These are phyloP conservation scores for Andrena marginata DNA, from an alignment of 2,888 invertebrate species.

Conservation along the genomic window DNA sequence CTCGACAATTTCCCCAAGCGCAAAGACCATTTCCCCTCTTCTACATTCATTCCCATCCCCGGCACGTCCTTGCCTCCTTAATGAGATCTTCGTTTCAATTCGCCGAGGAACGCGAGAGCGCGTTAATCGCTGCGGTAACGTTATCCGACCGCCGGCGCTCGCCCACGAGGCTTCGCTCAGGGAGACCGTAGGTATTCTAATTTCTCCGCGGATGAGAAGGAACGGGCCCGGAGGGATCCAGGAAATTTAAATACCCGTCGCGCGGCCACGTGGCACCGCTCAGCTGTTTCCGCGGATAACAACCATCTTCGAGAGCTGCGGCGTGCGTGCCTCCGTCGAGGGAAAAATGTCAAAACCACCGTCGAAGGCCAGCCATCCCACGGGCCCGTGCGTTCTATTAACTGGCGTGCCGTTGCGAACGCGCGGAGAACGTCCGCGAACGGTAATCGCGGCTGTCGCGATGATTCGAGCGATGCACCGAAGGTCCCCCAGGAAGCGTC, in stretches of 20 bases:
- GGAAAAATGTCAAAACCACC: constrained; percentile 23
- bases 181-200: constrained; percentile 1
- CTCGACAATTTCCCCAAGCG: neutral
- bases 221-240: neutral
- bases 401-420: neutral
- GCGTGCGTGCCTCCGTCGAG: constrained; percentile 23
- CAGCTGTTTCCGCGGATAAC: constrained; percentile 62
- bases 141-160: neutral
- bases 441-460: neutral
- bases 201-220: constrained; percentile 1
- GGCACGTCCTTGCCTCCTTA: neutral
- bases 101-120: neutral
- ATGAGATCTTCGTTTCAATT: constrained; percentile 8
- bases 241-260: constrained; percentile 57
- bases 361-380: constrained; percentile 56
- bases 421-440: neutral
- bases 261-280: constrained; percentile 51
- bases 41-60: no score
- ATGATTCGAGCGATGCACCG: neutral
- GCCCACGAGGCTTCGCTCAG: neutral
- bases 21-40: neutral
- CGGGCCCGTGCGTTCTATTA: constrained; percentile 21
- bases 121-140: neutral
- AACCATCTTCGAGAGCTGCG: constrained; percentile 24
- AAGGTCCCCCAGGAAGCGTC: neutral